phyloP scores from a whole-genome alignment of 2,888 invertebrate species.

The Bombylius discolor region DNA sequence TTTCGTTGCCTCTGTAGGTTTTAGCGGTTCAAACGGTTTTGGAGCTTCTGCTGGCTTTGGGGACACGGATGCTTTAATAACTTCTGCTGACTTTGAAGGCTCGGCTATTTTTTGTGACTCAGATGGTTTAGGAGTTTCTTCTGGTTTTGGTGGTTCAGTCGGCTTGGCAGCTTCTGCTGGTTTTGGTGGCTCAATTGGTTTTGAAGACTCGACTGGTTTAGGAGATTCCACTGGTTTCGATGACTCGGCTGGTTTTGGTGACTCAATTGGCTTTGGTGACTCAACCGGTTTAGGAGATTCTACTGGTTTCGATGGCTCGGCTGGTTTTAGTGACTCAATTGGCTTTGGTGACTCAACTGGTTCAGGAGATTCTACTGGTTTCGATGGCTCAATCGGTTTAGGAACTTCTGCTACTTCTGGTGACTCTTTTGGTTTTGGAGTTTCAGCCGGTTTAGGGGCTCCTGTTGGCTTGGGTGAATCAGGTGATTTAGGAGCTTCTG shows the following conservation, averaged over 20 bases:
- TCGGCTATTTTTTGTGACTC: conserved; percentile 43
- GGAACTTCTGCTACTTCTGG: conserved; percentile 48
- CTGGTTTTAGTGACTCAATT: conserved; percentile 54
- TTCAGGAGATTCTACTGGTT: conserved; percentile 42
- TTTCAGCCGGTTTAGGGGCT: conserved; percentile 80
- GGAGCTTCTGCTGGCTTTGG: conserved; percentile 36
- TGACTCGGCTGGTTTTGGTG: conserved; percentile 46
- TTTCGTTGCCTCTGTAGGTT: conserved; percentile 41
- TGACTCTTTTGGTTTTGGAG: conserved; percentile 40
- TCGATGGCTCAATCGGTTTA: conserved; percentile 50
- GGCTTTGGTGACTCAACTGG: conserved; percentile 36
- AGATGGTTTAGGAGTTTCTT: conserved; percentile 24
- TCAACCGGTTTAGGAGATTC: conserved; percentile 53
- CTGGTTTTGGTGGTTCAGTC: conserved; percentile 13
- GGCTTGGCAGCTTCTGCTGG: conserved; percentile 34
- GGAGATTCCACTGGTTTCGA: conserved; percentile 37
- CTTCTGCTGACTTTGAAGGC: conserved; percentile 23
- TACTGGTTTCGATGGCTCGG: conserved; percentile 32
- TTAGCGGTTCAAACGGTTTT: conserved; percentile 72
- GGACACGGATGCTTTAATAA: background rate
- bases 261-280: conserved; percentile 65
- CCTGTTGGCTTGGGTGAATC: conserved; percentile 58
- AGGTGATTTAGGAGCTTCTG: conserved; percentile 1
- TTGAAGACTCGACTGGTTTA: conserved; percentile 72
- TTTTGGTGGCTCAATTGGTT: conserved; percentile 55